Evolutionary conservation across 2,797 vertebrate genomes (phyloP).

Genomic region (Periophthalmus magnuspinnatus): DNA sequence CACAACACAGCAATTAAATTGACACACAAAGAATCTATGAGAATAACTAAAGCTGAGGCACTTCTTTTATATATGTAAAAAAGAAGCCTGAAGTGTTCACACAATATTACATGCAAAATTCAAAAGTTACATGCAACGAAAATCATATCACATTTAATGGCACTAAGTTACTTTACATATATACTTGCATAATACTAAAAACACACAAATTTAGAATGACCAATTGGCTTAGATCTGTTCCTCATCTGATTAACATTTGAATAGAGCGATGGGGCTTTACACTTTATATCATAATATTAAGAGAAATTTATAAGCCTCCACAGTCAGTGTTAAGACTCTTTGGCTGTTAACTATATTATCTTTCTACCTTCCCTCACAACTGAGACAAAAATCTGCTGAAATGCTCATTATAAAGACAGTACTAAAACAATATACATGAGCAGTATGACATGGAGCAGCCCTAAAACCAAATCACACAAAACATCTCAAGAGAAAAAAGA

Average conservation of each 20-base stretch:
- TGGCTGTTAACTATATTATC: not conserved
- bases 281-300: too few species aligned
- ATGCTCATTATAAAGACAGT: not conserved
- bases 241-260: too few species aligned
- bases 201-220: too few species aligned
- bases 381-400: not conserved
- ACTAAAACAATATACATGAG: not conserved
- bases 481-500: conserved; percentile 4
- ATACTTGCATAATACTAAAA: too few species aligned
- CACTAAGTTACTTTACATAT: not conserved
- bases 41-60: conserved; percentile 10
- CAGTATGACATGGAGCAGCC: not conserved
- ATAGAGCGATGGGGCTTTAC: too few species aligned
- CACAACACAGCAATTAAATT: conserved; percentile 3
- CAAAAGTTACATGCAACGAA: conserved; percentile 36
- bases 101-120: conserved; percentile 42
- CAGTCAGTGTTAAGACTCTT: too few species aligned
- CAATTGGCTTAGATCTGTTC: too few species aligned
- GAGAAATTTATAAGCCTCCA: too few species aligned
- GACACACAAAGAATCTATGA: conserved; percentile 1
- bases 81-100: conserved; percentile 6
- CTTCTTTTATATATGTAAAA: conserved; percentile 48
- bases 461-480: conserved; percentile 14
- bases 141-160: conserved; percentile 29
- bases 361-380: not conserved